Base-by-base conservation (phyloP, 2,797 vertebrate species). In the Fringilla coelebs region DNA sequence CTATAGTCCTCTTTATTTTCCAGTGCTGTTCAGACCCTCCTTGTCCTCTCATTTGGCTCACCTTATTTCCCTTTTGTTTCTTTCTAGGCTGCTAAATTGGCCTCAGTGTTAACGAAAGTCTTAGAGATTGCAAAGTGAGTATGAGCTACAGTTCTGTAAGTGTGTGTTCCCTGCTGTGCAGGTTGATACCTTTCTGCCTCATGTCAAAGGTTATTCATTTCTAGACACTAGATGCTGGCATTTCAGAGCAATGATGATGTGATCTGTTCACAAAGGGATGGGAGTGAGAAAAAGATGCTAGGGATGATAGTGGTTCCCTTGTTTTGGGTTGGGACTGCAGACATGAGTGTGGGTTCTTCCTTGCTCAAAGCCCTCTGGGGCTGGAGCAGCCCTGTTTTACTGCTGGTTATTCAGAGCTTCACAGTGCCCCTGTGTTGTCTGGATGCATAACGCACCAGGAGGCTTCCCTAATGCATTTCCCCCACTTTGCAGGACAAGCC, bases 101-200 rank as follows among this genome's bases (percentile, higher is more conserved):
- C 98, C 25, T 97, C 98, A 0, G 96, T 99, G 58, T 78, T 99
- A 70, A 98, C 98, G 96, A 99, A 99, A 93, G 95, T 98, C 75
- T 98, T 99, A 31, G 98, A 97, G 85, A 98, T 99, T 70, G 96
- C 98, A 85, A 98, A 98, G 99, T 99, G 93, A 98, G 97, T 97
- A 75, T 81, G 28, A 95, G 38, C 55, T 73, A 34, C 17, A n/a
- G 43, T 67, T 90, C 38, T 77, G 0, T 14, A 51, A 32, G n/a
- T 19, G 29, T 72, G 32, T 58, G 34, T 78, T 65, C 43, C 36
- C 61, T 89, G 7, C 38, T 62, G 0, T 57, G 51, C 25, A 70
- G 40, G 49, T 41, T 88, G 62, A 18, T 77, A 28, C 6, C 24
- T 55, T 89, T 81, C 58, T 90, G 36, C 32, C 25, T 93, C 18